Evolutionary conservation across 2,113 vertebrate species (phyloP).

Genomic region (Halcyon malimbica): DNA sequence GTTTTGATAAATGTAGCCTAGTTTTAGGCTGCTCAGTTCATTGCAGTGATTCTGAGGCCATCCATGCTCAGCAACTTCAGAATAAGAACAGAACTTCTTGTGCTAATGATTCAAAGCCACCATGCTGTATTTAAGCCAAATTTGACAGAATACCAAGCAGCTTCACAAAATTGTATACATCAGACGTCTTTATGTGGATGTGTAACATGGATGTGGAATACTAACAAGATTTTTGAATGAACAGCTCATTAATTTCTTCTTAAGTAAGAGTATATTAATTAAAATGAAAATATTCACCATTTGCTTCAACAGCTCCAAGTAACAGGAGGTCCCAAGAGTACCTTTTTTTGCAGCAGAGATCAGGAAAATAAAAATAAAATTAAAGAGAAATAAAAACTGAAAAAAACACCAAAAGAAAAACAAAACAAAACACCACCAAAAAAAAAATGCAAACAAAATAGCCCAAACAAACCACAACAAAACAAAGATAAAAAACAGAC

Average conservation of each 20-base stretch:
- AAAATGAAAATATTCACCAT: slow-evolving; percentile 4
- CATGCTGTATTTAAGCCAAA: background rate
- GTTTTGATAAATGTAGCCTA: background rate
- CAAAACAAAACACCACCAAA: no score
- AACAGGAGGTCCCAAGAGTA: background rate
- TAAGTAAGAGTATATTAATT: background rate
- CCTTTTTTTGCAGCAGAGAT: background rate
- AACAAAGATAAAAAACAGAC: no score
- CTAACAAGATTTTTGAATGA: background rate
- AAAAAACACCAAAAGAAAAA: no score
- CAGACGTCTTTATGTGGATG: background rate
- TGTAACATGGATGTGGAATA: background rate
- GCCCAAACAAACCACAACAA: no score
- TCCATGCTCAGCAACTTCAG: background rate
- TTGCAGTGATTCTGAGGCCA: background rate
- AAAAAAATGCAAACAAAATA: no score
- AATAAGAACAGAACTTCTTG: background rate
- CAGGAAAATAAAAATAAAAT: background rate
- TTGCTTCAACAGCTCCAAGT: background rate
- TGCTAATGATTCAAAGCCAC: background rate
- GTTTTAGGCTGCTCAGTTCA: background rate
- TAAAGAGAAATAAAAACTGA: no score
- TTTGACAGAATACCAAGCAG: background rate
- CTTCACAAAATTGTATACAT: background rate
- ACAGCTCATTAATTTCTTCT: slow-evolving; percentile 2